Evolutionary conservation across 2,797 vertebrate genomes (phyloP), one percentile per base, ranked within the genome.

Genomic region (Hylomyscus alleni): DNA sequence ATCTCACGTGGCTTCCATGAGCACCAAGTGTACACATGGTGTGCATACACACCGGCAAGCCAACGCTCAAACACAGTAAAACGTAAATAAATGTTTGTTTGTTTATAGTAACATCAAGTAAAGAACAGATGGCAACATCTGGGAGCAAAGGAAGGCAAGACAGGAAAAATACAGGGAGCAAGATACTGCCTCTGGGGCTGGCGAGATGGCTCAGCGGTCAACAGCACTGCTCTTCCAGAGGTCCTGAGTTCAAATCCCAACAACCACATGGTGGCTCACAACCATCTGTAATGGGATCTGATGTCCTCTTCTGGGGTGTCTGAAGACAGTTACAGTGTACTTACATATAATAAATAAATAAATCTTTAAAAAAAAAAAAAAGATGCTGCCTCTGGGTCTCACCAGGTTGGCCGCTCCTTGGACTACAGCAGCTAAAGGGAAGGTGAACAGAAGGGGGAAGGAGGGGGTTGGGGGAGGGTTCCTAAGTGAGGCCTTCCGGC

Each of bases 361-460:
- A 44, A 44, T 44, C 44, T 44, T 44, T 3, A 44, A 44, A 44
- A 44, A 44, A 44, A 44, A 44, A 44, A 44, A 44, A 44, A 44
- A 40, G 31, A 6, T 67, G 69, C 34, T n/a, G 69, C 8, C 13
- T 44, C n/a, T 3, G 1, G 40, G 31, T 52, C 47, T 62, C 3
- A 1, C 22, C 34, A 10, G 65, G n/a, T 10, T 47, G 62, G 62
- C 44, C 11, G 50, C 62, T n/a, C 20, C 31, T 22, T 22, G 24
- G 58, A 3, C 85, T 72, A 52, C 2, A 40, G 56, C 22, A 26
- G 67, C 19, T n/a, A 31, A 67, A 34, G 6, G 0, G 65, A 67
- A 67, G 26, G n/a, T 20, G 29, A 24, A 0, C 0, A 0, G 0
- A 17, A 26, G 7, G 11, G 34, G 69, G 12, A 17, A n/a, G 11